Percentiles rank a stretch among this genome's conserved stretches.
These are phyloP conservation scores for Brachystomella parvula DNA, from an alignment of 1,140 invertebrate species.

Conservation along the genomic window DNA sequence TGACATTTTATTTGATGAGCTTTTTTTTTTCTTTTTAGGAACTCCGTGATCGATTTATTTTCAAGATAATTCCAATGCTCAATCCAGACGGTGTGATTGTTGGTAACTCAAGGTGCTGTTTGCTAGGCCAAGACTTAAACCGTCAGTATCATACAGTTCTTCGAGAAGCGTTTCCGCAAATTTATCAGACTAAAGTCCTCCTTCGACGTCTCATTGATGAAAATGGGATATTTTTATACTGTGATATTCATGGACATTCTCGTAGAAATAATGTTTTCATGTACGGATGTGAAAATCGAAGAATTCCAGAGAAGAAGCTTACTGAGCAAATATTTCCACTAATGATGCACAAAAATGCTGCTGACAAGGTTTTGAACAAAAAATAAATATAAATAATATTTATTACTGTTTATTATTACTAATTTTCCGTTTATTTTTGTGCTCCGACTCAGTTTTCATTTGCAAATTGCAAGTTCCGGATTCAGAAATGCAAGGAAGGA, in stretches of 20 bases:
- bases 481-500: slow-evolving; percentile 85
- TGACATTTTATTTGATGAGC: slow-evolving; percentile 34
- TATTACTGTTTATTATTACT: neutral
- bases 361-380: slow-evolving; percentile 66
- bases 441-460: slow-evolving; percentile 67
- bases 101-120: slow-evolving; percentile 80
- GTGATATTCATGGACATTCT: slow-evolving; percentile 93
- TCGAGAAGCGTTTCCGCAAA: slow-evolving; percentile 79
- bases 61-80: slow-evolving; percentile 90
- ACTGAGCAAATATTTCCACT: slow-evolving; percentile 84
- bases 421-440: neutral
- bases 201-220: slow-evolving; percentile 71
- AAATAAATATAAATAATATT: neutral
- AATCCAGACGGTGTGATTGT: slow-evolving; percentile 95
- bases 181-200: slow-evolving; percentile 78
- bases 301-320: slow-evolving; percentile 63
- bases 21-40: slow-evolving; percentile 47
- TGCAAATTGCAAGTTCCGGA: slow-evolving; percentile 85
- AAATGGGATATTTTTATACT: slow-evolving; percentile 84
- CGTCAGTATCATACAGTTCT: slow-evolving; percentile 77
- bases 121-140: slow-evolving; percentile 78
- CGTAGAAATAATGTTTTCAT: slow-evolving; percentile 90
- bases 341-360: slow-evolving; percentile 85
- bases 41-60: slow-evolving; percentile 86
- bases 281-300: slow-evolving; percentile 87